Conservation (phyloP, 2,797 vertebrate species). For the Philypnodon macrostomus region DNA sequence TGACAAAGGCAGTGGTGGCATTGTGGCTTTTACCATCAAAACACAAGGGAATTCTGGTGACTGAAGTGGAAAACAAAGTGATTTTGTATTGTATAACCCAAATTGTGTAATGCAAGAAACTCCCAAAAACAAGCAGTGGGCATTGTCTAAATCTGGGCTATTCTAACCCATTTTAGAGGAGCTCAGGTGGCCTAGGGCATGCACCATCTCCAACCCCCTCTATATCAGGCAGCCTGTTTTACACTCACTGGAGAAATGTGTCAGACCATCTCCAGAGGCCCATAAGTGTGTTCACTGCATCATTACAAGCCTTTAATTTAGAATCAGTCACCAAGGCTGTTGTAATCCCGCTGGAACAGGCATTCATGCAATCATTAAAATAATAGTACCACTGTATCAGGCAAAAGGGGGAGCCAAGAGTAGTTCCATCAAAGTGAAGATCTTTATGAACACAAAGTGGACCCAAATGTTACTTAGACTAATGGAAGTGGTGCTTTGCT, state of each 20-base stretch:
- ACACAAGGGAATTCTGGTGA: background rate
- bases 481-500: background rate
- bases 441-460: background rate
- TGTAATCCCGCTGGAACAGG: constrained; percentile 12
- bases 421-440: background rate
- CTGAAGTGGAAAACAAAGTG: background rate
- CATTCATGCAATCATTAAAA: constrained; percentile 6
- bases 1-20: too few species aligned
- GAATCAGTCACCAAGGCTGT: constrained; percentile 14
- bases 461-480: background rate
- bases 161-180: constrained; percentile 33
- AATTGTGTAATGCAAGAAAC: background rate
- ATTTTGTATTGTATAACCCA: too few species aligned
- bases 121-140: background rate
- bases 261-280: constrained; percentile 29
- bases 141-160: constrained; percentile 12
- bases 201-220: background rate
- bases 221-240: background rate
- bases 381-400: background rate
- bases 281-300: constrained; percentile 8
- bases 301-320: constrained; percentile 23
- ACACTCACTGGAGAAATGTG: constrained; percentile 30
- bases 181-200: constrained; percentile 40
- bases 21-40: background rate
- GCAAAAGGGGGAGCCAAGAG: constrained; percentile 10